These are phyloP conservation scores for Chromis chromis DNA, from an alignment of 2,797 vertebrate species.

Conservation along the genomic window DNA sequence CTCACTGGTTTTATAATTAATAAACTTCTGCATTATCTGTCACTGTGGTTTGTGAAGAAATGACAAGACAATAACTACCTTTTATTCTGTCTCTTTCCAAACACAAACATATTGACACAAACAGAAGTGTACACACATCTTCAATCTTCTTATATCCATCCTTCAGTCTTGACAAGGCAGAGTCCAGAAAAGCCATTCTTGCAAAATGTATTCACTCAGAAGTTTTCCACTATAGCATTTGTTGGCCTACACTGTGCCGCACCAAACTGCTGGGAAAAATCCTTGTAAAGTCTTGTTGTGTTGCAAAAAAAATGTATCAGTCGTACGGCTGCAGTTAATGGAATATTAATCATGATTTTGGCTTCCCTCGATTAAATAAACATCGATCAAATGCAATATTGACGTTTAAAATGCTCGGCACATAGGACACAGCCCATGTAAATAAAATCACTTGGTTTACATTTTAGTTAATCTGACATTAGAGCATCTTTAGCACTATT, in stretches of 20 bases:
- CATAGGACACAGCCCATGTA: too few species aligned
- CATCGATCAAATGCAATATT: too few species aligned
- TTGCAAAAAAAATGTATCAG: too few species aligned
- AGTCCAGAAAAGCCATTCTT: background rate
- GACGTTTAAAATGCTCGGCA: too few species aligned
- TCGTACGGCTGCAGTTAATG: too few species aligned
- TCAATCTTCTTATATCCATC: slow-evolving; percentile 1
- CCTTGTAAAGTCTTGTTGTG: background rate
- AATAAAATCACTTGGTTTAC: too few species aligned
- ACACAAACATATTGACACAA: background rate
- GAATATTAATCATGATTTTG: too few species aligned
- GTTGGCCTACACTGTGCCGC: background rate
- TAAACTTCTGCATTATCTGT: slow-evolving; percentile 23
- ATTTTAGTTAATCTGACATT: too few species aligned
- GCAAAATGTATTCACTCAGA: background rate
- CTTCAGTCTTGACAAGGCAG: background rate
- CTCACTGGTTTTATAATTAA: slow-evolving; percentile 32
- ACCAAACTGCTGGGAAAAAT: background rate
- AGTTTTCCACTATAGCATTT: background rate
- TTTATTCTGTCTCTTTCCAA: slow-evolving; percentile 17
- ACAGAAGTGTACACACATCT: background rate
- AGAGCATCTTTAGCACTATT: too few species aligned
- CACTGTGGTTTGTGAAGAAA: slow-evolving; percentile 25
- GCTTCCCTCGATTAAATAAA: too few species aligned
- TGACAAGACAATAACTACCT: slow-evolving; percentile 6